These are phyloP conservation scores for Brenthis ino DNA, from an alignment of 2,888 invertebrate genomes.

Conservation along the genomic window DNA sequence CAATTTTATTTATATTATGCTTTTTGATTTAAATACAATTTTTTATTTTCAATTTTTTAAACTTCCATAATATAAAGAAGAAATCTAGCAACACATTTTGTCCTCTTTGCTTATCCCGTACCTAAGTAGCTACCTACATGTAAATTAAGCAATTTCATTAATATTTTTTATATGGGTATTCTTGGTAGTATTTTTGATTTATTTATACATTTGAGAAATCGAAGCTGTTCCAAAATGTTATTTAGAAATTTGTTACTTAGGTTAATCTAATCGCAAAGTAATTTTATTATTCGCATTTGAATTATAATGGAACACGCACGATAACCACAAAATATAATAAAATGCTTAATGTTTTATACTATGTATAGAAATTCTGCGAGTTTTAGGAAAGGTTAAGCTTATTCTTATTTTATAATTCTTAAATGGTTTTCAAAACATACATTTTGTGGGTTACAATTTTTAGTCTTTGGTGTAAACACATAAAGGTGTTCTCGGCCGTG, in stretches of 20 bases:
- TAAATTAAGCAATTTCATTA: too few relatives aligned
- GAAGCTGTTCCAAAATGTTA: background rate
- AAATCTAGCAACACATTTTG: too few relatives aligned
- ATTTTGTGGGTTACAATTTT: background rate
- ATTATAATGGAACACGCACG: slow-evolving; percentile 37
- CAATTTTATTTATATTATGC: too few relatives aligned
- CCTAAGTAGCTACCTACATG: too few relatives aligned
- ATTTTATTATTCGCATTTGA: slow-evolving; percentile 31
- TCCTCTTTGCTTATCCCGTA: too few relatives aligned
- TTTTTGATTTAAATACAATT: too few relatives aligned
- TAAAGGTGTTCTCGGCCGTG: background rate
- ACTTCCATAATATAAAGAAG: too few relatives aligned
- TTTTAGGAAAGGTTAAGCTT: slow-evolving; percentile 14
- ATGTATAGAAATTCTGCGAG: slow-evolving; percentile 30
- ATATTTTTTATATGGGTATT: background rate
- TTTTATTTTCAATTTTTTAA: too few relatives aligned
- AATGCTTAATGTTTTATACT: slow-evolving; percentile 26
- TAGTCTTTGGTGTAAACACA: background rate
- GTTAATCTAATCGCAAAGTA: slow-evolving; percentile 25
- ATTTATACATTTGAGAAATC: slow-evolving; percentile 2
- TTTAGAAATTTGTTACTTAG: slow-evolving; percentile 18
- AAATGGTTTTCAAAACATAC: slow-evolving; percentile 3
- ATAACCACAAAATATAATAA: slow-evolving; percentile 37
- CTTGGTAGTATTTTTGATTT: background rate
- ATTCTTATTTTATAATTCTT: slow-evolving; percentile 11